Evolutionary conservation across 2,113 vertebrate genomes (phyloP).

Genomic region (Caracal caracal): DNA sequence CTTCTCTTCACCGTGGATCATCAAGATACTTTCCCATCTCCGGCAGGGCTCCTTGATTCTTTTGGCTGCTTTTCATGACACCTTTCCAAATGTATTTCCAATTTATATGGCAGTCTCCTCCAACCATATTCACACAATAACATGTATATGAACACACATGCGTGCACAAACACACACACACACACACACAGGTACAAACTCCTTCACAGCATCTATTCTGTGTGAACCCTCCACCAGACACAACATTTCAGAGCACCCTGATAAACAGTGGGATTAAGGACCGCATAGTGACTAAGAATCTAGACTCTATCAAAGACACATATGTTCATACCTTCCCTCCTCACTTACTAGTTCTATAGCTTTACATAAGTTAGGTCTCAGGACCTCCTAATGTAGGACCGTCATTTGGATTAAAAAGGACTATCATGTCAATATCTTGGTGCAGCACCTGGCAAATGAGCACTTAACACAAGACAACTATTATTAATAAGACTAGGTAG

Average conservation of each 20-base stretch:
- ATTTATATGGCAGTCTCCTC: neutral
- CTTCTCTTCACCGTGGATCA: neutral
- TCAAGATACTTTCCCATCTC: neutral
- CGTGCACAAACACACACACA: too few relatives aligned
- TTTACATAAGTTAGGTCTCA: neutral
- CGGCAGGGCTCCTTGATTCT: neutral
- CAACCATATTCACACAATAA: neutral
- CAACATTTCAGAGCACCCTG: neutral
- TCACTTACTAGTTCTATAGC: neutral
- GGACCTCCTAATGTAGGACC: neutral
- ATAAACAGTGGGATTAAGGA: neutral
- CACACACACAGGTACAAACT: neutral
- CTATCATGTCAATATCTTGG: neutral
- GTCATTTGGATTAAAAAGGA: neutral
- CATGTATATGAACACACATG: rapidly evolving
- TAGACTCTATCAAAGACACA: neutral
- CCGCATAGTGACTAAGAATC: neutral
- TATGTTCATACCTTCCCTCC: neutral
- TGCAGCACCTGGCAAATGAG: neutral
- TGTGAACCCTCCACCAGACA: neutral
- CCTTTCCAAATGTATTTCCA: neutral
- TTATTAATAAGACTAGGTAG: neutral
- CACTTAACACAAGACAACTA: neutral
- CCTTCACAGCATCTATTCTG: neutral
- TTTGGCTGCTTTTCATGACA: neutral